A percentile compares a stretch with the other conserved stretches of the same genome.
phyloP scores from a whole-genome alignment of 2,797 vertebrate genomes.

The Eremophila alpestris region DNA sequence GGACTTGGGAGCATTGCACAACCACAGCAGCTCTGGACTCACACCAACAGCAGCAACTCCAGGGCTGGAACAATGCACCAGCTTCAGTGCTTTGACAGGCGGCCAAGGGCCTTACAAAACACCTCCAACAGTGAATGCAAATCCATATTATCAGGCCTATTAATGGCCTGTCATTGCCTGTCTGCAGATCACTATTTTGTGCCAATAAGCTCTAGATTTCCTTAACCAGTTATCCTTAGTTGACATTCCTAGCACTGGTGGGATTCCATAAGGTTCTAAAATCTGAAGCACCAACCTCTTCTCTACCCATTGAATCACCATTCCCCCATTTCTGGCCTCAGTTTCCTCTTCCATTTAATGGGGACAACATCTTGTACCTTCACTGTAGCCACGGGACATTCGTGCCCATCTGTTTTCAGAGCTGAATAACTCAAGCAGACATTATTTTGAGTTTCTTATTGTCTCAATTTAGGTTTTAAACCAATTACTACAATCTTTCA shows the following conservation, averaged over 20 bases:
- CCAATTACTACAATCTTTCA: neutral
- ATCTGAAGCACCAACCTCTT: neutral
- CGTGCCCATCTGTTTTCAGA: neutral
- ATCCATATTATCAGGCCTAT: constrained; percentile 14
- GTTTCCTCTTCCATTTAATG: neutral
- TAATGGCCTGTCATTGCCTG: constrained; percentile 58
- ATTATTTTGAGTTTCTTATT: neutral
- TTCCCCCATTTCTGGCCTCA: neutral
- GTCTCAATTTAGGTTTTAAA: neutral
- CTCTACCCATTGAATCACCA: neutral
- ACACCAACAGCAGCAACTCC: constrained; percentile 30
- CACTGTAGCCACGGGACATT: neutral
- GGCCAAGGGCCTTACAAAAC: constrained; percentile 52
- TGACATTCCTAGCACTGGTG: neutral
- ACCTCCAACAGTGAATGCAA: constrained; percentile 31
- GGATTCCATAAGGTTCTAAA: neutral
- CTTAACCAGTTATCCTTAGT: neutral
- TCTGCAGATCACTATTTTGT: constrained; percentile 11
- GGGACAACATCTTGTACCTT: neutral
- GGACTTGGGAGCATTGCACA: constrained; percentile 12
- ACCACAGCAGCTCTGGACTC: constrained; percentile 18
- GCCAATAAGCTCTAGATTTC: constrained; percentile 1
- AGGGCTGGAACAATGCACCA: constrained; percentile 22
- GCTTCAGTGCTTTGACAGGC: neutral
- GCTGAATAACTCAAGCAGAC: neutral